phyloP scores from a whole-genome alignment of 2,888 invertebrate genomes.

The Therioaphis trifolii region DNA sequence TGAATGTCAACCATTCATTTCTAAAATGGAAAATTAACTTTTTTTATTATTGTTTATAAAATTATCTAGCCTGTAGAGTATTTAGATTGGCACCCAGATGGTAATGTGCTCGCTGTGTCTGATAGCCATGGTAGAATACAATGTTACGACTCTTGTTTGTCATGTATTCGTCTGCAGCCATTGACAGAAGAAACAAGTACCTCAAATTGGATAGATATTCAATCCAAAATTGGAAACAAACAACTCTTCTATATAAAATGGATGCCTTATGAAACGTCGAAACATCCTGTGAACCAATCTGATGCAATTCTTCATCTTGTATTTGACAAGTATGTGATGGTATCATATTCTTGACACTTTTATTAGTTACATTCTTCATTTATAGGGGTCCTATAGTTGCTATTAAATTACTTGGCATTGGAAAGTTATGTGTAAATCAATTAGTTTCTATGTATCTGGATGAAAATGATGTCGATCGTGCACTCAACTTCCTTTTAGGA shows the following conservation, averaged over 20 bases:
- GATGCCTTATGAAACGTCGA: slow-evolving; percentile 40
- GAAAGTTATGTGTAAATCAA: slow-evolving; percentile 69
- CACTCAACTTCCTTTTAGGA: slow-evolving; percentile 75
- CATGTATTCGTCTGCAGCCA: slow-evolving; percentile 76
- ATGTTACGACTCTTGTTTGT: slow-evolving; percentile 80
- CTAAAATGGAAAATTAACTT: background rate
- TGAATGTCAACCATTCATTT: background rate
- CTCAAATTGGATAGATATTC: slow-evolving; percentile 26
- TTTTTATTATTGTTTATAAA: background rate
- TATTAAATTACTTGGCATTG: slow-evolving; percentile 72
- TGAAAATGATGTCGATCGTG: slow-evolving; percentile 76
- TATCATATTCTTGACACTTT: background rate
- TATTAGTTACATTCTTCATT: slow-evolving; percentile 25
- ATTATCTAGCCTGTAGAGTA: slow-evolving; percentile 67
- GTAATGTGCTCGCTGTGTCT: slow-evolving; percentile 76
- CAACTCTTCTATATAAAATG: slow-evolving; percentile 46
- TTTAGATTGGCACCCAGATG: slow-evolving; percentile 79
- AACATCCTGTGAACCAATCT: slow-evolving; percentile 67
- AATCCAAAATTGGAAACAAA: slow-evolving; percentile 53
- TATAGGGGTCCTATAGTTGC: slow-evolving; percentile 73
- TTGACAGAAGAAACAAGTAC: slow-evolving; percentile 75
- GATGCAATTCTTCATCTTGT: slow-evolving; percentile 73
- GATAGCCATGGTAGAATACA: slow-evolving; percentile 81
- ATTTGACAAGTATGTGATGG: slow-evolving; percentile 71
- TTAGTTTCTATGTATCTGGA: slow-evolving; percentile 76